Percentiles rank a stretch among this genome's conserved stretches.
phyloP scores from a whole-genome alignment of 2,113 vertebrate genomes.

The Tursiops truncatus region DNA sequence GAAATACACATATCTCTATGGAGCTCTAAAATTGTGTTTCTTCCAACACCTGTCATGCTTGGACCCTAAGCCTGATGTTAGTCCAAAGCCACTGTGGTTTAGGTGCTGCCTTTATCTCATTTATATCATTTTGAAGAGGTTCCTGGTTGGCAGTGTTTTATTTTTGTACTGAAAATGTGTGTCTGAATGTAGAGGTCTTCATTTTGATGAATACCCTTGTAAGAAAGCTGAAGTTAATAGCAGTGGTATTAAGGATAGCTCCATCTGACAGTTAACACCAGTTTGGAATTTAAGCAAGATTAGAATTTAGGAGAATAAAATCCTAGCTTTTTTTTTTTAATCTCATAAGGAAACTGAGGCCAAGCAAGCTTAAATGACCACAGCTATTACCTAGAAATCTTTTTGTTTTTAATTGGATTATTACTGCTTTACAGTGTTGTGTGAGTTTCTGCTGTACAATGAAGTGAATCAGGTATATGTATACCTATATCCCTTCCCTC shows the following conservation, averaged over 20 bases:
- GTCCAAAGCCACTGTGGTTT: not conserved
- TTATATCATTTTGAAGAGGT: conserved; percentile 17
- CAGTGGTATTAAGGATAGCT: conserved; percentile 3
- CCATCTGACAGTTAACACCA: not conserved
- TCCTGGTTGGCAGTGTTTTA: conserved; percentile 17
- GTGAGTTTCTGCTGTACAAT: too few species aligned
- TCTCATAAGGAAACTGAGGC: not conserved
- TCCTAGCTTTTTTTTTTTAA: conserved; percentile 22
- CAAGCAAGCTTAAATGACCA: not conserved
- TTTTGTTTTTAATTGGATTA: not conserved
- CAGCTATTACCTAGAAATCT: conserved; percentile 38
- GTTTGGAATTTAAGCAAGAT: conserved; percentile 34
- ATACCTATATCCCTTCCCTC: too few species aligned
- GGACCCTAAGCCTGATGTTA: not conserved
- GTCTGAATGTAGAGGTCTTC: not conserved
- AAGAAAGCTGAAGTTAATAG: conserved; percentile 35
- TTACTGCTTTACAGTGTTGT: too few species aligned
- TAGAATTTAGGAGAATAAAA: conserved; percentile 33
- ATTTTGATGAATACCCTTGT: not conserved
- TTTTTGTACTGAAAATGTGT: conserved; percentile 24
- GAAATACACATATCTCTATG: conserved; percentile 25
- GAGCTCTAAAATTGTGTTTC: conserved; percentile 40
- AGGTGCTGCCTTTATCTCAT: not conserved
- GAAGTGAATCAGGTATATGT: too few species aligned
- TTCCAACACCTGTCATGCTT: not conserved